phyloP scores from a whole-genome alignment of 2,888 invertebrate species.

The Panopea generosa region DNA sequence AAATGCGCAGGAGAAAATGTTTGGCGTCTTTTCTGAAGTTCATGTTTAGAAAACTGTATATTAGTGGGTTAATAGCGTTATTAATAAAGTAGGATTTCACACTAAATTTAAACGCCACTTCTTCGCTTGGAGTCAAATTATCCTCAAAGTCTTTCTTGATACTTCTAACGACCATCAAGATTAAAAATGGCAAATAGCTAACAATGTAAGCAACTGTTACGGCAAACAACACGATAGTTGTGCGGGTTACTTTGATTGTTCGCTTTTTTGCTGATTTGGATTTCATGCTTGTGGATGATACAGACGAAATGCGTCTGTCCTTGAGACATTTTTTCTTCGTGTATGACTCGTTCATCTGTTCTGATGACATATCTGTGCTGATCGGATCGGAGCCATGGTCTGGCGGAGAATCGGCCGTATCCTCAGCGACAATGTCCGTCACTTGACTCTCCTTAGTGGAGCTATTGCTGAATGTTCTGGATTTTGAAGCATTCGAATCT shows the following conservation, averaged over 20 bases:
- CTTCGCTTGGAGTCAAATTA: slow-evolving; percentile 68
- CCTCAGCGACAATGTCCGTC: slow-evolving; percentile 30
- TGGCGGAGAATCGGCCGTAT: slow-evolving; percentile 30
- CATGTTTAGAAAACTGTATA: slow-evolving; percentile 80
- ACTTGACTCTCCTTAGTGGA: slow-evolving; percentile 47
- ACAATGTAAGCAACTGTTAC: slow-evolving; percentile 79
- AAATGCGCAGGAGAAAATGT: slow-evolving; percentile 64
- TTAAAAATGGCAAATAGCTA: slow-evolving; percentile 79
- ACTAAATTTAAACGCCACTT: slow-evolving; percentile 79
- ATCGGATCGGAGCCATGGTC: slow-evolving; percentile 71
- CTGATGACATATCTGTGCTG: slow-evolving; percentile 78
- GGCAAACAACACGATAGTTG: slow-evolving; percentile 78
- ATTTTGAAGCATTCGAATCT: slow-evolving; percentile 37
- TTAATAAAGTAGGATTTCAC: slow-evolving; percentile 81
- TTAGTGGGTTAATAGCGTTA: slow-evolving; percentile 81
- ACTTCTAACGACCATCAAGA: slow-evolving; percentile 78
- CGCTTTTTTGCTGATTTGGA: slow-evolving; percentile 55
- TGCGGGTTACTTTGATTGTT: slow-evolving; percentile 75
- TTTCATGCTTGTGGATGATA: slow-evolving; percentile 41
- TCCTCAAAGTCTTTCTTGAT: slow-evolving; percentile 76
- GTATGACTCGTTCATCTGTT: slow-evolving; percentile 55
- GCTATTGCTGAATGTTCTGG: slow-evolving; percentile 62
- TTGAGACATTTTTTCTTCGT: slow-evolving; percentile 50
- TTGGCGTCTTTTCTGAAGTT: slow-evolving; percentile 77
- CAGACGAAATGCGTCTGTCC: slow-evolving; percentile 61